Evolutionary conservation across 2,797 vertebrate species (phyloP).

Genomic region (Gallinago stenura): DNA sequence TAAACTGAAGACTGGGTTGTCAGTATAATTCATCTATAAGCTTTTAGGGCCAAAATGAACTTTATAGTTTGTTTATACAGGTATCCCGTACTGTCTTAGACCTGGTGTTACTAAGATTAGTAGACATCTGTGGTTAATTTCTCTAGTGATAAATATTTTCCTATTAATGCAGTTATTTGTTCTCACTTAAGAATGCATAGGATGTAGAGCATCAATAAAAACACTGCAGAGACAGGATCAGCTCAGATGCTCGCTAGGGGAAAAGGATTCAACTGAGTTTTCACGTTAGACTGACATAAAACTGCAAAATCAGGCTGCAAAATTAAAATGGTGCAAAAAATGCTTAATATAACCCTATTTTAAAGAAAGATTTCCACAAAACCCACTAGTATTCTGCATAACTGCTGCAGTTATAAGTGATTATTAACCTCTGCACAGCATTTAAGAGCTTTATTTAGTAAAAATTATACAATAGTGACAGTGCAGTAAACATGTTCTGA

Average conservation of each 20-base stretch:
- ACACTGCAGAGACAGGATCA: neutral
- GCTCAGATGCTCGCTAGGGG: neutral
- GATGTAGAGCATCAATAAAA: neutral
- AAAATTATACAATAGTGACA: conserved; percentile 21
- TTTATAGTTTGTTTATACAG: neutral
- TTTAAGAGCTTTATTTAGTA: conserved; percentile 36
- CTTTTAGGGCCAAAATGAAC: neutral
- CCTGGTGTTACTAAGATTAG: conserved; percentile 10
- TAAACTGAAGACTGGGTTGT: neutral
- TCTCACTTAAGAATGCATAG: neutral
- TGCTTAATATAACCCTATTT: neutral
- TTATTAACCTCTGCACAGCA: conserved; percentile 5
- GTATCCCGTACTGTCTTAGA: neutral
- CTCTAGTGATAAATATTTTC: conserved; percentile 3
- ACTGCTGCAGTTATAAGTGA: neutral
- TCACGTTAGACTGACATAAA: conserved; percentile 4
- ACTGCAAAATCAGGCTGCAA: neutral
- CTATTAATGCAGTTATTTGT: neutral
- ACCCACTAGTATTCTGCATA: neutral
- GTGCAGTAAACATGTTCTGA: conserved; percentile 10
- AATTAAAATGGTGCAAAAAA: conserved; percentile 26
- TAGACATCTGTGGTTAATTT: neutral
- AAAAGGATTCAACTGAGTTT: conserved; percentile 9
- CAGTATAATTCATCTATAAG: neutral
- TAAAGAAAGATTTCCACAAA: neutral